A percentile compares a stretch with the other conserved stretches of the same genome.
Conservation (phyloP, 2,113 vertebrate species). For the Macrotis lagotis region DNA sequence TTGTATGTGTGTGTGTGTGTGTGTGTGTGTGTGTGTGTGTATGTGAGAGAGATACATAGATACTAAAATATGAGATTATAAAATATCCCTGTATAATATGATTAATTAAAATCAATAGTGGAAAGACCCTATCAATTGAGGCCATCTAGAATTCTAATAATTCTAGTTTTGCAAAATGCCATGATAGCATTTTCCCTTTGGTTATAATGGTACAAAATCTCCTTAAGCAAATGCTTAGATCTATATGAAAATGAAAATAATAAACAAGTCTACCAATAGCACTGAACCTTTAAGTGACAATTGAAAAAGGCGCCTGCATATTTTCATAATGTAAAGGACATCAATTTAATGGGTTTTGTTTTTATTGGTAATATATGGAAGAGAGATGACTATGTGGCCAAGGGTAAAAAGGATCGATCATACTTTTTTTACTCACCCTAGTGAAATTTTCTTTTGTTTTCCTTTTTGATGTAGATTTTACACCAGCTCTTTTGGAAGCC, state of each 20-base stretch:
- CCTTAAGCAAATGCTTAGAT: not conserved
- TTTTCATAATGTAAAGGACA: not conserved
- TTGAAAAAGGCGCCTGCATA: not conserved
- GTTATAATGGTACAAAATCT: conserved; percentile 3
- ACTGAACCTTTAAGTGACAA: not conserved
- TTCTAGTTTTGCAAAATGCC: conserved; percentile 27
- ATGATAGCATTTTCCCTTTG: too few relatives aligned
- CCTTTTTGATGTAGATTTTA: conserved; percentile 22
- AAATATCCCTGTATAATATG: not conserved
- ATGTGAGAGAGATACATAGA: too few relatives aligned
- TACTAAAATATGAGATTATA: not conserved
- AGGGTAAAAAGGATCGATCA: not conserved
- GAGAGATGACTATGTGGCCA: not conserved
- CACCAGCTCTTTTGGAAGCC: not conserved
- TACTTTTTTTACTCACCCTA: conserved; percentile 33
- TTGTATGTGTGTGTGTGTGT: not conserved
- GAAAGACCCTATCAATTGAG: not conserved
- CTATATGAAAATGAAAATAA: conserved; percentile 31
- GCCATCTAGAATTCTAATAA: not conserved
- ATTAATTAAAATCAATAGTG: not conserved
- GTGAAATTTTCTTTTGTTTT: conserved; percentile 18
- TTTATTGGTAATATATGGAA: conserved; percentile 28
- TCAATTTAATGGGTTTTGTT: conserved; percentile 32
- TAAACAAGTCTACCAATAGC: conserved; percentile 11
- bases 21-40: too few relatives aligned